Base-by-base conservation (phyloP, 2,113 vertebrate species). In the Arothron firmamentum region DNA sequence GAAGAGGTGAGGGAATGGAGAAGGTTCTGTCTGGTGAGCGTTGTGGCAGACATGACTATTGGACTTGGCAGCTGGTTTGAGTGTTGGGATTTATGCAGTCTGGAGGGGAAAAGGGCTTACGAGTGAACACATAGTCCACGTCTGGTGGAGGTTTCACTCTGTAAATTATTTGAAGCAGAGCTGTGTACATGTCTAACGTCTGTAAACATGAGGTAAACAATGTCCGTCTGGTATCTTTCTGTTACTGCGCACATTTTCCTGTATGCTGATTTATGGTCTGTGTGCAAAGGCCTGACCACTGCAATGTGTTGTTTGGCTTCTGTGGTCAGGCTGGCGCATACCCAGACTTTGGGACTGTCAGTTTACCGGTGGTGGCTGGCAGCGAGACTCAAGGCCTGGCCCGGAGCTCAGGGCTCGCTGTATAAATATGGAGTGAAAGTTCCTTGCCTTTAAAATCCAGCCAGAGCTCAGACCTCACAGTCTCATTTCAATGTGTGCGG, bases 31-130 rank as follows among this genome's bases (percentile, higher is more conserved):
- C 54, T 38, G 17, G 55, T 47, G 70, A 74, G 66, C 67, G 52
- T 78, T 65, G 74, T 79, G 67, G 74, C 66, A 74, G 80, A 80
- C 83, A 38, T 59, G 61, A 52, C 58, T 85, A 87, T 89, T 89
- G 72, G 59, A 84, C 65, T 89, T 90, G 87, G 88, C 86, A 56
- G 50, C 56, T 17, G 42, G 51, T 19, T 58, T 71, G 57, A 78
- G 59, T 41, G 21, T 6, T 70, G 51, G 59, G 63, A 72, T 62
- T 63, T 48, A 56, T 62, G 1, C 62, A 53, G 70, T 74, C 83
- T 78, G 62, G 51, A 74, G 63, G 68, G 62, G 73, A 67, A 63
- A 55, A 53, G 17, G 1, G 49, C 15, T 23, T 53, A 23, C 50
- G 56, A 61, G 12, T 57, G 63, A 64, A 68, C 70, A 66, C 38